phyloP scores from a whole-genome alignment of 2,888 invertebrate species.

The Microplitis deprimator region DNA sequence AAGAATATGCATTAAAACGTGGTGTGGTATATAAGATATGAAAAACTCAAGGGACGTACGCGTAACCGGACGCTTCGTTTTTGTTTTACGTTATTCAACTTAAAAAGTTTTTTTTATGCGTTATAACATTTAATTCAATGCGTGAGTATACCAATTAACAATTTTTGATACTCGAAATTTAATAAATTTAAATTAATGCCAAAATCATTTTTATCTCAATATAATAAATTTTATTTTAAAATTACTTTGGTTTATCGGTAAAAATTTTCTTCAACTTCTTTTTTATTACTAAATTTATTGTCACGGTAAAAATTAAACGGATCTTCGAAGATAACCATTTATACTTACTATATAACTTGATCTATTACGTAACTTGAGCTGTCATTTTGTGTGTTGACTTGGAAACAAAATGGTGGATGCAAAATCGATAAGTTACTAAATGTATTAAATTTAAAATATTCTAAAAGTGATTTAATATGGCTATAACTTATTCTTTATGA shows the following conservation, averaged over 20 bases:
- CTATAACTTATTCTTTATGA: background rate
- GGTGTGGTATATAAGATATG: background rate
- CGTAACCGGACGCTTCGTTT: background rate
- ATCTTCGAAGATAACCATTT: too few relatives aligned
- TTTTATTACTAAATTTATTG: too few relatives aligned
- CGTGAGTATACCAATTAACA: background rate
- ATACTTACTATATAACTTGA: background rate
- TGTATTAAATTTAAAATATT: background rate
- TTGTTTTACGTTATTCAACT: background rate
- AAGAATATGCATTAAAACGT: background rate
- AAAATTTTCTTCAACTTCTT: too few relatives aligned
- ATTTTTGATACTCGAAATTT: background rate
- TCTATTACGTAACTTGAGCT: background rate
- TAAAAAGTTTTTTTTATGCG: background rate
- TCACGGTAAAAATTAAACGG: too few relatives aligned
- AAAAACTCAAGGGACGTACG: background rate
- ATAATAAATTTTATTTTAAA: too few relatives aligned
- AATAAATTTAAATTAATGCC: background rate
- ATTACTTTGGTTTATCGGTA: too few relatives aligned
- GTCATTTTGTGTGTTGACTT: background rate
- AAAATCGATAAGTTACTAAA: slow-evolving; percentile 24
- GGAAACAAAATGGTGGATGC: slow-evolving; percentile 5
- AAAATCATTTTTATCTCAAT: too few relatives aligned
- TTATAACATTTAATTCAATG: background rate
- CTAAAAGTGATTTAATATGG: background rate